Evolutionary conservation across 92 coral and sea anemone genomes (phyloP), one percentile per base, ranked within the genome.

Genomic region (Muricea muricata): DNA sequence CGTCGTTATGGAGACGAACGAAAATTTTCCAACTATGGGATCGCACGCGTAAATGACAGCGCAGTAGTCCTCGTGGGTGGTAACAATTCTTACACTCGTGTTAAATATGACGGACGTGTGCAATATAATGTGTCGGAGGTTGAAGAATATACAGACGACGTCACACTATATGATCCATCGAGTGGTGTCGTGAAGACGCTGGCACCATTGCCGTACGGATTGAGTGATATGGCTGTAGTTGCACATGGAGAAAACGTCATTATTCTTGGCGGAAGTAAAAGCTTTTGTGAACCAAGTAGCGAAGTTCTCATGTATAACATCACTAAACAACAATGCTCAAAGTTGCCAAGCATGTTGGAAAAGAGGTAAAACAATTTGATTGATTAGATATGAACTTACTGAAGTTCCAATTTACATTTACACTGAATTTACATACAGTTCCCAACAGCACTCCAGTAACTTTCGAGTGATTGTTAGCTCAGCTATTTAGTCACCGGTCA

Each of bases 331-430:
- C 83, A 94, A 82, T 94, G 94, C 92, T 34, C 81, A 18, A 77
- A 28, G 26, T 78, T 94, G 8, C 92, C 98, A 1, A 87, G 92
- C 10, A 96, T 96, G 99, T 85, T 89, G 73, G 80, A 89, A 30
- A 92, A 87, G 60, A 93, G 99, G 42, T 37, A 37, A 37, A 9
- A 37, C 42, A 37, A 37, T 37, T 37, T 37, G 42, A 4, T 37
- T 37, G 42, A 37, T 37, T 37, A 4, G 42, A 37, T 37, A 37
- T 37, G 5, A 37, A 4, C 42, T n/a, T n/a, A n/a, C n/a, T n/a
- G n/a, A n/a, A n/a, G n/a, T n/a, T n/a, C n/a, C n/a, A n/a, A n/a
- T n/a, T n/a, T n/a, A n/a, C n/a, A n/a, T n/a, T n/a, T n/a, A n/a
- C n/a, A n/a, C n/a, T n/a, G n/a, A n/a, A n/a, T n/a, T n/a, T n/a